phyloP scores from a whole-genome alignment of 2,113 vertebrate species.

The Hystrix brachyura region DNA sequence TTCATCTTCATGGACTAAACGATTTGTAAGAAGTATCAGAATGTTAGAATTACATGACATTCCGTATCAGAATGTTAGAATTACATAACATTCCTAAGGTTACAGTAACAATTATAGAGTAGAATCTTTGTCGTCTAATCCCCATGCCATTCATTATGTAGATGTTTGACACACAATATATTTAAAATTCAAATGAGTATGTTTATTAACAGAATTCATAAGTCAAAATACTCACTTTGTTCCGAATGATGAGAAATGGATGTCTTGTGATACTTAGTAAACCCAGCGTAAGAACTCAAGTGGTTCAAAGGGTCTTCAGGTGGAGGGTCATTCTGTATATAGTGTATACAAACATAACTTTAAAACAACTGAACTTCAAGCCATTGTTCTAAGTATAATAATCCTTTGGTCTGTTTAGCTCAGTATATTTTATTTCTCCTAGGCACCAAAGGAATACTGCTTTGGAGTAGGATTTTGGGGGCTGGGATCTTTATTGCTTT shows the following conservation, averaged over 20 bases:
- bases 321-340: conserved; percentile 84
- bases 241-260: conserved; percentile 90
- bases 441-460: not conserved
- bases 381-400: not conserved
- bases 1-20: conserved; percentile 14
- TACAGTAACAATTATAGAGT: not conserved
- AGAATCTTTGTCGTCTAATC: conserved; percentile 39
- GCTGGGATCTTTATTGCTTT: not conserved
- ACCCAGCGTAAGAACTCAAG: conserved; percentile 93
- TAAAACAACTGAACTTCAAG: conserved; percentile 49
- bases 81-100: not conserved
- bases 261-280: conserved; percentile 90
- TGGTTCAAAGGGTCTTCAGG: conserved; percentile 90
- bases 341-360: conserved; percentile 51
- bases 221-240: conserved; percentile 88
- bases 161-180: conserved; percentile 14
- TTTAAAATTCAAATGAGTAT: conserved; percentile 24
- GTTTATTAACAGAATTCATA: conserved; percentile 5
- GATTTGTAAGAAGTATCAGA: conserved; percentile 11
- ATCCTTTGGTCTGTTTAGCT: not conserved
- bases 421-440: not conserved
- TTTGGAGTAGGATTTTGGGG: not conserved
- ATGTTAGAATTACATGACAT: not conserved
- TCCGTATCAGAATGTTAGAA: not conserved
- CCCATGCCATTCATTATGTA: not conserved